A percentile compares a stretch with the other conserved stretches of the same genome.
Conservation (phyloP, 1,140 invertebrate genomes). For the Octopus bimaculoides region DNA sequence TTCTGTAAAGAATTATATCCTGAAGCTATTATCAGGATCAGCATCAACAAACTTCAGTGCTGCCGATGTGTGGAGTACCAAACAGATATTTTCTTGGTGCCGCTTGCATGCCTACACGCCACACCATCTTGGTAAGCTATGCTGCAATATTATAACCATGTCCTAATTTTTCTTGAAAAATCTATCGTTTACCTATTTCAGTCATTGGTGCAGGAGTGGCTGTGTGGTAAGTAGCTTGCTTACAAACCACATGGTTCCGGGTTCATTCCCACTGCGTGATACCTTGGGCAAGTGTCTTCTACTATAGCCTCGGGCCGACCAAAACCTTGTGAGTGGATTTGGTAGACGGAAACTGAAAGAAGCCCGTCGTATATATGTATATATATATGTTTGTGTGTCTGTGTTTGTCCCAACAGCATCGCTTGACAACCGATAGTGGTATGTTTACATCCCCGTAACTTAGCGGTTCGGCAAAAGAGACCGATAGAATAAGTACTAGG, state of each 20-base stretch:
- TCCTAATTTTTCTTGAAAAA: background rate
- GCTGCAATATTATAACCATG: too few species aligned
- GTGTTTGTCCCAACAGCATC: too few species aligned
- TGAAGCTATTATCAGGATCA: conserved; percentile 47
- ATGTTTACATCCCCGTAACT: too few species aligned
- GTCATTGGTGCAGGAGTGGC: background rate
- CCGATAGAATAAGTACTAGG: too few species aligned
- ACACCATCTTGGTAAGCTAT: conserved; percentile 36
- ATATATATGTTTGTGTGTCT: too few species aligned
- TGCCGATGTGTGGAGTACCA: conserved; percentile 57
- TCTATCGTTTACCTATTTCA: background rate
- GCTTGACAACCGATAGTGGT: too few species aligned
- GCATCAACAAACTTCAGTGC: conserved; percentile 42
- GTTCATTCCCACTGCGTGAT: background rate
- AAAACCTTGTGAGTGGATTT: background rate
- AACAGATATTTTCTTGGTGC: conserved; percentile 61
- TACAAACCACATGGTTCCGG: background rate
- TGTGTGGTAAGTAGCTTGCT: background rate
- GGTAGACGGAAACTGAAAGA: too few species aligned
- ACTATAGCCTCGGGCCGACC: background rate
- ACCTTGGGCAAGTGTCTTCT: background rate
- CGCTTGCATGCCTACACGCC: conserved; percentile 59
- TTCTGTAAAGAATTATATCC: conserved; percentile 43
- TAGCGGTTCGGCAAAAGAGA: too few species aligned
- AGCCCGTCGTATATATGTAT: too few species aligned